These are phyloP conservation scores for Aphaenogaster floridana DNA, from an alignment of 1,140 invertebrate genomes.

Conservation along the genomic window DNA sequence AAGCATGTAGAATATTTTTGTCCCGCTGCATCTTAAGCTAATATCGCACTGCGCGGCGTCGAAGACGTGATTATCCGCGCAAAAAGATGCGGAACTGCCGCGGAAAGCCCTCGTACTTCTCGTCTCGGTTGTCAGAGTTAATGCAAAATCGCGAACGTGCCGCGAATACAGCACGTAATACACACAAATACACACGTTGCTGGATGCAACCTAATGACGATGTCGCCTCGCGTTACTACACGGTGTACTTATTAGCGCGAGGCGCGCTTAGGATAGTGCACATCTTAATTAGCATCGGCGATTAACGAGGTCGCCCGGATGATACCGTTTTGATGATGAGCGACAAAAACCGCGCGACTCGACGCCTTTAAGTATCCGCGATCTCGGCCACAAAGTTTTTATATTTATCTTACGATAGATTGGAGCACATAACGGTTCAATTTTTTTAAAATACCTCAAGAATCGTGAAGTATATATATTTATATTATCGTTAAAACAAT, in stretches of 20 bases:
- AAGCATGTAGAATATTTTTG: neutral
- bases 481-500: neutral
- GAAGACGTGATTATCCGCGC: conserved; percentile 20
- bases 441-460: neutral
- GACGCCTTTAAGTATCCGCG: neutral
- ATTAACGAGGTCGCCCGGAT: conserved; percentile 38
- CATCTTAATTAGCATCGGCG: conserved; percentile 68
- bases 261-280: conserved; percentile 58
- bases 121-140: conserved; percentile 55
- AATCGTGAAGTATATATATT: neutral
- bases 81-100: conserved; percentile 37
- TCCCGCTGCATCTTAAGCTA: neutral
- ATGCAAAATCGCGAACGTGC: conserved; percentile 67
- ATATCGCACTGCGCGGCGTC: conserved; percentile 7
- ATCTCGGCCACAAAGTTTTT: neutral
- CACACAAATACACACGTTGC: conserved; percentile 23
- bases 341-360: neutral
- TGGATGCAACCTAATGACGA: conserved; percentile 66
- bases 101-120: conserved; percentile 8
- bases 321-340: conserved; percentile 47
- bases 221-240: conserved; percentile 44
- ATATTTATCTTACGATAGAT: neutral
- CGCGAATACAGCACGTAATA: conserved; percentile 57
- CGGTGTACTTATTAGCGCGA: conserved; percentile 43
- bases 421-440: neutral